Conservation (phyloP, 2,113 vertebrate genomes). For the Lagopus muta region DNA sequence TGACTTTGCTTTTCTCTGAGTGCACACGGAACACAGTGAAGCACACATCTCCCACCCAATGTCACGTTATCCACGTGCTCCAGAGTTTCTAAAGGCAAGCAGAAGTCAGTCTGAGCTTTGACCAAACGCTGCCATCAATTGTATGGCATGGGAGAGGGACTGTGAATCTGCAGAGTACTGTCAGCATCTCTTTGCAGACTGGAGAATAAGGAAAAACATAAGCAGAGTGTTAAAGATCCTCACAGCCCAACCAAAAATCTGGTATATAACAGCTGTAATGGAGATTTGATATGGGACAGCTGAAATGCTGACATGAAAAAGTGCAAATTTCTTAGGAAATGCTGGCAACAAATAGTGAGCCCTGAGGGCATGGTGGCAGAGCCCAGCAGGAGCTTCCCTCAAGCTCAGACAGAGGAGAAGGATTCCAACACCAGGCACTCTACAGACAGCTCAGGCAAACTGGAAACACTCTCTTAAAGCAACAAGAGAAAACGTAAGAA, state of each 20-base stretch:
- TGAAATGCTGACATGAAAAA: background rate
- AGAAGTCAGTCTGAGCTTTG: background rate
- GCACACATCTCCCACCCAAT: background rate
- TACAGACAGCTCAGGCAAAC: background rate
- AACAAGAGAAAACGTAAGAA: background rate
- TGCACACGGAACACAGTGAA: background rate
- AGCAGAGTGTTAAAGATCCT: background rate
- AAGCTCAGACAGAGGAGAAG: background rate
- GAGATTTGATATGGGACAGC: background rate
- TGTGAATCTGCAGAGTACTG: background rate
- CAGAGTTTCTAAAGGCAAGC: background rate
- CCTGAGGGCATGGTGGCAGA: fast-evolving
- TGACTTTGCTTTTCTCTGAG: background rate
- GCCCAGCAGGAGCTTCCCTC: background rate
- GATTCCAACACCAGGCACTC: background rate
- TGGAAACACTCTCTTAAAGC: background rate
- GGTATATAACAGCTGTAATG: fast-evolving
- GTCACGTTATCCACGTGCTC: background rate
- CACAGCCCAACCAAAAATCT: background rate
- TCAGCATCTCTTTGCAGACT: background rate
- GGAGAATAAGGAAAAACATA: background rate
- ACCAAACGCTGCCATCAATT: background rate
- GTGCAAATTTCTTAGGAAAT: background rate
- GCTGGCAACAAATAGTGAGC: background rate
- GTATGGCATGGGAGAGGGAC: background rate